Evolutionary conservation across 35 echinoderm and acorn worm genomes (phyloP).

Genomic region (Heliocidaris erythrogramma): DNA sequence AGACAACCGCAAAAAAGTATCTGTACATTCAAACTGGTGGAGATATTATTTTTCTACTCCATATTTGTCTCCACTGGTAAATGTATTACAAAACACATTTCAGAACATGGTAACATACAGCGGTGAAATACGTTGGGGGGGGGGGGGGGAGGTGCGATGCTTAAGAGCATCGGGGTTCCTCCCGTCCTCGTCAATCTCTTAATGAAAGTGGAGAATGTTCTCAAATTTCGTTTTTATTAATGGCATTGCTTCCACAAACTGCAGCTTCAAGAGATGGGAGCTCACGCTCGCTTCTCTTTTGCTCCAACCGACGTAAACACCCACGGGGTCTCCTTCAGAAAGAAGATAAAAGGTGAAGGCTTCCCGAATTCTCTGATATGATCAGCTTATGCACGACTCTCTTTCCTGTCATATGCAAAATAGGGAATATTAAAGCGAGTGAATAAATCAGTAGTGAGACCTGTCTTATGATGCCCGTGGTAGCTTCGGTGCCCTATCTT

Average conservation of each 20-base stretch:
- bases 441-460: neutral
- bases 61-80: too few relatives aligned
- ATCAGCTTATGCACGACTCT: neutral
- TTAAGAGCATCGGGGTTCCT: neutral
- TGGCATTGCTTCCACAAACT: neutral
- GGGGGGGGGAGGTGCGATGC: too few relatives aligned
- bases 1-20: too few relatives aligned
- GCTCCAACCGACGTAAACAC: neutral
- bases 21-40: too few relatives aligned
- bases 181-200: neutral
- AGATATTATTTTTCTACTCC: too few relatives aligned
- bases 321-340: neutral
- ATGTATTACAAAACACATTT: too few relatives aligned
- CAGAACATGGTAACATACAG: too few relatives aligned
- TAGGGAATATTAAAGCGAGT: neutral
- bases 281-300: neutral
- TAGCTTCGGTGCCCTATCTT: neutral
- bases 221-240: slow-evolving; percentile 6
- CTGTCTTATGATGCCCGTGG: neutral
- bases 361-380: neutral
- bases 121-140: too few relatives aligned
- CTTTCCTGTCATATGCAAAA: neutral
- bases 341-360: neutral
- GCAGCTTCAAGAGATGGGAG: neutral
- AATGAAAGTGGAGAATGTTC: slow-evolving; percentile 17